A percentile compares a stretch with the other conserved stretches of the same genome.
phyloP scores from a whole-genome alignment of 2,113 vertebrate genomes.

The Festucalex cinctus region DNA sequence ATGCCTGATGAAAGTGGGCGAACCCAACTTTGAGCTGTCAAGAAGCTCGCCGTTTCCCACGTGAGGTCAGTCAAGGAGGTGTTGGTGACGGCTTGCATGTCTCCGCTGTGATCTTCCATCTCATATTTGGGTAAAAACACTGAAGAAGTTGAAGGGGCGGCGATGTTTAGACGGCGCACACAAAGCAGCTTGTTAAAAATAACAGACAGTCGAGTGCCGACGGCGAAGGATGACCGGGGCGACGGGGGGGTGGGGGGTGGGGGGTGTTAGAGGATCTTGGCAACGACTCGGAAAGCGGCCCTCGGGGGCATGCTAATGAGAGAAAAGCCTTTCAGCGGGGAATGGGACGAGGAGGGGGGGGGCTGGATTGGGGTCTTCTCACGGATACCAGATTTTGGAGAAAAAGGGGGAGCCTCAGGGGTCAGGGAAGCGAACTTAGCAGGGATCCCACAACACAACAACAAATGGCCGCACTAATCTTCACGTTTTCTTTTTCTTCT shows the following conservation, averaged over 20 bases:
- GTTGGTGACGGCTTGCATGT: neutral
- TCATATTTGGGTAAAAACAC: neutral
- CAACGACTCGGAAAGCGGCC: constrained; percentile 47
- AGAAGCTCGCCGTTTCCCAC: neutral
- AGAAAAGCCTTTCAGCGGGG: constrained; percentile 52
- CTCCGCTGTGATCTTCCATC: neutral
- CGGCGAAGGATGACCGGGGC: constrained; percentile 20
- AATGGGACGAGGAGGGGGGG: constrained; percentile 28
- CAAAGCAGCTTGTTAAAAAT: constrained; percentile 25
- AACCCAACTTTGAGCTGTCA: neutral
- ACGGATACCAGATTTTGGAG: constrained; percentile 60
- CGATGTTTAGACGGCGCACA: neutral
- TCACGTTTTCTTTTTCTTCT: constrained; percentile 37
- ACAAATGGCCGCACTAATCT: constrained; percentile 56
- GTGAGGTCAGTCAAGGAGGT: neutral
- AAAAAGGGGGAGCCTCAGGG: constrained; percentile 52
- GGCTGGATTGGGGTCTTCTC: constrained; percentile 62
- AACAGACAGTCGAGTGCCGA: constrained; percentile 18
- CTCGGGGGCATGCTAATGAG: constrained; percentile 69
- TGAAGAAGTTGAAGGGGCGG: constrained; percentile 1
- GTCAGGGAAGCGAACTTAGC: constrained; percentile 71
- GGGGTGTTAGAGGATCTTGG: constrained; percentile 50
- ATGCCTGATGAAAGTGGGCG: constrained; percentile 29
- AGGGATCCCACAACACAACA: constrained; percentile 61
- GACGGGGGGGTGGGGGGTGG: constrained; percentile 41